Conservation (phyloP, 2,888 invertebrate species). For the Chydorus sphaericus region DNA sequence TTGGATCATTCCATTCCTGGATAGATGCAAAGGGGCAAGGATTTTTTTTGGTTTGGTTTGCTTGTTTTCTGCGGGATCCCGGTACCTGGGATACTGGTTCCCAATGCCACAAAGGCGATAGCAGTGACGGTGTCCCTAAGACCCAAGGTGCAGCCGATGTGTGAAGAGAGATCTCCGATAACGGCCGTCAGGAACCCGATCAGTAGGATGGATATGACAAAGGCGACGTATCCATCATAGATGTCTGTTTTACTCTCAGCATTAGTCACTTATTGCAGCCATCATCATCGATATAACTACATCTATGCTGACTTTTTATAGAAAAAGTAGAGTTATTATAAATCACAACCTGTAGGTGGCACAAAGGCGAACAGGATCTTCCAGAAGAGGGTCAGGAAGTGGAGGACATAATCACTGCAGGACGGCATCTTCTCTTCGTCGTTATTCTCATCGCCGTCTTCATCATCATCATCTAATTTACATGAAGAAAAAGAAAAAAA, state of each 20-base stretch:
- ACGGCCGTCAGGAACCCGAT: slow-evolving; percentile 91
- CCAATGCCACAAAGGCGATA: slow-evolving; percentile 92
- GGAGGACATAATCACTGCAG: slow-evolving; percentile 85
- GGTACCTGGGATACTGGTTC: slow-evolving; percentile 95
- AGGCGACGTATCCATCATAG: slow-evolving; percentile 87
- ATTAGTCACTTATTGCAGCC: neutral
- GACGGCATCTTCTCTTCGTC: slow-evolving; percentile 54
- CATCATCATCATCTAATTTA: slow-evolving; percentile 23
- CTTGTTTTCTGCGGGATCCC: too few relatives aligned
- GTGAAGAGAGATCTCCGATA: slow-evolving; percentile 92
- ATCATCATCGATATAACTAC: too few relatives aligned
- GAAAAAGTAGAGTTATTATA: too few relatives aligned
- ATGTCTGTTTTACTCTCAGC: slow-evolving; percentile 44
- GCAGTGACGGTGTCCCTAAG: slow-evolving; percentile 95
- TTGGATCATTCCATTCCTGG: too few relatives aligned
- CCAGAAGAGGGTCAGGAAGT: slow-evolving; percentile 94
- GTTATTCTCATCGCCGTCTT: slow-evolving; percentile 32
- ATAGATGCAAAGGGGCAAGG: too few relatives aligned
- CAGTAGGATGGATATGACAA: slow-evolving; percentile 75
- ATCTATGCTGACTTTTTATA: too few relatives aligned
- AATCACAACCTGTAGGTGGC: slow-evolving; percentile 95
- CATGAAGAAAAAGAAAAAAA: neutral
- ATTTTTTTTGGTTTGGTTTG: too few relatives aligned
- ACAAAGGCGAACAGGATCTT: slow-evolving; percentile 94
- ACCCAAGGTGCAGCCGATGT: slow-evolving; percentile 94